Evolutionary conservation across 2,888 invertebrate genomes (phyloP), one percentile per base, ranked within the genome.

Genomic region (Orthonychiurus folsomi): DNA sequence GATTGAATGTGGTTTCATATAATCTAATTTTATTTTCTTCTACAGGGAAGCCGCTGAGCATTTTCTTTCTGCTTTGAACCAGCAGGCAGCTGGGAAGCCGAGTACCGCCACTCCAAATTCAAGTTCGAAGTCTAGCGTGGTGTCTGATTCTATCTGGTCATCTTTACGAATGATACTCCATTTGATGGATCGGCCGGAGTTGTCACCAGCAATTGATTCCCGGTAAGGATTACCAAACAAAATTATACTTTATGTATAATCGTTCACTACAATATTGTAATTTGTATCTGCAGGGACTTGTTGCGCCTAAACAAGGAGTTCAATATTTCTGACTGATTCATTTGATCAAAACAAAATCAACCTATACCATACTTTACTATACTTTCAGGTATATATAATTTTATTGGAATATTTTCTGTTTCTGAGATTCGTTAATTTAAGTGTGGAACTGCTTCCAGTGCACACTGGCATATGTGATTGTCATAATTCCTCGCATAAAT

Each of bases 71-170:
- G 95, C 96, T 0, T 79, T 99, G 48, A 94, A 93, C 78, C 88
- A 94, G 77, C 97, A 99, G 80, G 84, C 88, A 24, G 85, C 84
- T 68, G 89, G 84, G 60, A 85, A 82, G 75, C 84, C 84, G 47
- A 1, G 75, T 55, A 2, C 53, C 48, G 27, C 50, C 20, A 2
- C 2, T 12, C 21, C 27, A n/a, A 18, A 21, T 3, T 27, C 24
- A n/a, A 5, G 52, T 50, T n/a, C 47, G 3, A 48, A 50, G 12
- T 23, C 37, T 2, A 62, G 75, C 12, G 76, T 80, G 65, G 89
- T 89, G 88, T 94, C 94, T 0, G 88, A 92, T 71, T 89, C 89
- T 50, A 93, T 96, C 76, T 96, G 96, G 96, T 87, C 88, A 59
- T 94, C 93, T 0, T 80, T 96, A 61, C 83, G 91, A 75, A 88